phyloP scores from a whole-genome alignment of 2,888 invertebrate genomes.

The Chrysolina oricalcia region DNA sequence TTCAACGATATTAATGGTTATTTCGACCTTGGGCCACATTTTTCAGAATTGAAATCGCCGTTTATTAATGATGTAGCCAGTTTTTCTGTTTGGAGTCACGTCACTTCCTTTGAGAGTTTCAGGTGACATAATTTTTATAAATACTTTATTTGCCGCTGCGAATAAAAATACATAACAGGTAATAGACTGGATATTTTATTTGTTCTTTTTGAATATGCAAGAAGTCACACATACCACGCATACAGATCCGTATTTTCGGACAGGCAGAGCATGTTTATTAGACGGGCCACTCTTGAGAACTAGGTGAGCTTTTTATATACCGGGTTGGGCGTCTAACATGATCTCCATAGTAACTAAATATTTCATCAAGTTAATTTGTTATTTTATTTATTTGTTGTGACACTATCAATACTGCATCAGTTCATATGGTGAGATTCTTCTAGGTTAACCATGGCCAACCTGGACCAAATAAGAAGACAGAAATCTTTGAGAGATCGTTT shows the following conservation, averaged over 20 bases:
- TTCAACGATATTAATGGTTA: slow-evolving; percentile 33
- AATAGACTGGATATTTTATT: slow-evolving; percentile 12
- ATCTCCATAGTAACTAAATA: no score
- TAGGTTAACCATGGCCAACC: no score
- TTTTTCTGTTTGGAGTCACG: slow-evolving; percentile 54
- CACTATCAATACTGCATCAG: no score
- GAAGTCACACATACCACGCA: not conserved
- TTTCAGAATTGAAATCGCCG: slow-evolving; percentile 40
- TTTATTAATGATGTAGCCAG: slow-evolving; percentile 47
- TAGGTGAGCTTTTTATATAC: no score
- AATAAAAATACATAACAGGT: slow-evolving; percentile 34
- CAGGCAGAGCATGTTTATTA: not conserved
- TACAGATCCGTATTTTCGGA: not conserved
- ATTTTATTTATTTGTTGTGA: no score
- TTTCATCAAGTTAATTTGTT: no score
- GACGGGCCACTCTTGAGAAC: no score
- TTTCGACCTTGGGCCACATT: slow-evolving; percentile 44
- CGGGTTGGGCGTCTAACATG: no score
- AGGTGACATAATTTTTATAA: slow-evolving; percentile 62
- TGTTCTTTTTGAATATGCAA: not conserved
- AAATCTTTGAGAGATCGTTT: no score
- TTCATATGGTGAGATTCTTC: no score
- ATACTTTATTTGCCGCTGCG: slow-evolving; percentile 43
- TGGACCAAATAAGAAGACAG: no score
- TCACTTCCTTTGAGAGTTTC: slow-evolving; percentile 53